Conservation (phyloP, 2,113 vertebrate genomes). For the Anhinga anhinga region DNA sequence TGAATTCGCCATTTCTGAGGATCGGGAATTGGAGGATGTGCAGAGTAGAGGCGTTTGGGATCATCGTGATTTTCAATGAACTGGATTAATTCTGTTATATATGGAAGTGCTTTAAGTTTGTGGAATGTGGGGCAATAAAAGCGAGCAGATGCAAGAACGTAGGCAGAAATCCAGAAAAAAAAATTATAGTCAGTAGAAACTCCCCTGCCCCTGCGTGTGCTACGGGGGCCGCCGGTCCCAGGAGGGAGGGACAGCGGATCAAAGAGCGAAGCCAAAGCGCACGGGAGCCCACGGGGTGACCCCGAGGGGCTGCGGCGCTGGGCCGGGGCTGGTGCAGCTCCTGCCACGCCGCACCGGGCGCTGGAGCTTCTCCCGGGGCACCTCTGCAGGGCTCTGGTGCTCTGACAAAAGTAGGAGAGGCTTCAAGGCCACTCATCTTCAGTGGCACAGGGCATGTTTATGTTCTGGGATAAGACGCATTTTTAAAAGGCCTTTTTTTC, state of each 20-base stretch:
- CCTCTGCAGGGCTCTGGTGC: neutral
- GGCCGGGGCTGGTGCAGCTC: neutral
- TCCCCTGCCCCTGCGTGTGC: accelerated
- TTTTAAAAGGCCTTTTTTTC: neutral
- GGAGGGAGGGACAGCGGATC: neutral
- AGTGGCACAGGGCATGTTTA: neutral
- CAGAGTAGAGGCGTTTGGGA: neutral
- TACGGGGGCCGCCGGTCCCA: accelerated
- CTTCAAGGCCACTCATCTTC: neutral
- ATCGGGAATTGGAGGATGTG: neutral
- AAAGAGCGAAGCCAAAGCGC: neutral
- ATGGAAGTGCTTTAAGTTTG: neutral
- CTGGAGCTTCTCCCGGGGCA: neutral
- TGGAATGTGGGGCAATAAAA: neutral
- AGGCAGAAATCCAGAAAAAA: neutral
- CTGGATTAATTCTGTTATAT: neutral
- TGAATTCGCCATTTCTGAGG: neutral
- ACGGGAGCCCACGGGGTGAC: neutral
- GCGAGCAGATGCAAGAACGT: neutral
- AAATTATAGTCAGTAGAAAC: neutral
- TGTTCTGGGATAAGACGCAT: neutral
- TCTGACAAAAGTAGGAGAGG: neutral
- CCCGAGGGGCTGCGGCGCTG: neutral
- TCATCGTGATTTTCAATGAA: neutral
- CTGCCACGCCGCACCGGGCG: accelerated